These are phyloP conservation scores for Calidris pugnax DNA, from an alignment of 2,113 vertebrate genomes.

Conservation along the genomic window DNA sequence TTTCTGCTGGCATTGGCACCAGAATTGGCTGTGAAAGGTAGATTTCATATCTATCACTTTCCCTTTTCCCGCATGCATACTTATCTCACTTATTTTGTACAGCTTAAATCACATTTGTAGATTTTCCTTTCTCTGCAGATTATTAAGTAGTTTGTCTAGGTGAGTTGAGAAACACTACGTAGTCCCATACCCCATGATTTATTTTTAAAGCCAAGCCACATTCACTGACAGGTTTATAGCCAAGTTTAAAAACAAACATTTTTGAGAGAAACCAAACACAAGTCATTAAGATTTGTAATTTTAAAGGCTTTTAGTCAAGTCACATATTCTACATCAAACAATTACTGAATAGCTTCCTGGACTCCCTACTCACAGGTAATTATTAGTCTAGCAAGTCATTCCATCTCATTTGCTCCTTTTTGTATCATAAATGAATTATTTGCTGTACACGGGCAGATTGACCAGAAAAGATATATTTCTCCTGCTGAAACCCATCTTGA, in stretches of 20 bases:
- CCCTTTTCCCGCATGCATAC: neutral
- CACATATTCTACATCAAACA: neutral
- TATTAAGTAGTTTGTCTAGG: neutral
- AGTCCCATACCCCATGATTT: neutral
- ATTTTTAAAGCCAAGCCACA: neutral
- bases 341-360: neutral
- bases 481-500: neutral
- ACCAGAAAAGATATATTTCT: neutral
- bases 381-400: neutral
- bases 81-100: neutral
- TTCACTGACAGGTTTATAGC: neutral
- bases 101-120: neutral
- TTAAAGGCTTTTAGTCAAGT: neutral
- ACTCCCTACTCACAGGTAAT: neutral
- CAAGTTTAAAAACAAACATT: neutral
- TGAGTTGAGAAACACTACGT: rapidly evolving
- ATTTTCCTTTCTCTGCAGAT: neutral
- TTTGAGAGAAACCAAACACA: neutral
- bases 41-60: neutral
- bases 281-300: neutral
- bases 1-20: neutral
- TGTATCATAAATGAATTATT: neutral
- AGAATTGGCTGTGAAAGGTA: neutral
- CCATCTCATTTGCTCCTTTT: neutral
- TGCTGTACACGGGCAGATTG: neutral